Evolutionary conservation across 2,888 invertebrate genomes (phyloP), one percentile per base, ranked within the genome.

Genomic region (Dryobota labecula): DNA sequence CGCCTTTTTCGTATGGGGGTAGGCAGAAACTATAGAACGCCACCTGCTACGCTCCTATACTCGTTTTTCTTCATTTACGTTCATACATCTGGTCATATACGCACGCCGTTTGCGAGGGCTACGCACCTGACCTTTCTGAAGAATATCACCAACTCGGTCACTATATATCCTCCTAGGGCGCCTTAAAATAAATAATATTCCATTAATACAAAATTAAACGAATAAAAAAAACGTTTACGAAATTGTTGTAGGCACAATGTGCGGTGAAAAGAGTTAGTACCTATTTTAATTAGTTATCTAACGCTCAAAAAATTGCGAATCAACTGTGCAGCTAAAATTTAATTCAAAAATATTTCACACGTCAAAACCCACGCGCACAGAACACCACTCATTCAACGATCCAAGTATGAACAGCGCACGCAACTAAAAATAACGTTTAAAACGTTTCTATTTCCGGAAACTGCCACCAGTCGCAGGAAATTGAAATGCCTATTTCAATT

Each of bases 401-500:
- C 2, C 24, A 58, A 57, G 20, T 53, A 27, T 30, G 6, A 56
- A 61, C 66, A 70, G 64, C 60, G 18, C 62, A 67, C 70, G 75
- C 70, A 62, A 70, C 75, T 84, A 82, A 86, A 85, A 87, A 84
- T 83, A 80, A 86, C 82, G 78, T 80, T 83, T 79, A 87, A 87
- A 90, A 86, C 85, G 86, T 86, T 78, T 87, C 86, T 84, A 89
- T 91, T 91, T 91, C 90, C 90, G 84, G 58, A 75, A 81, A 76
- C 80, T 77, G 84, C 83, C 76, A 75, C 82, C 76, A 74, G 84
- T 84, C 76, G 79, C 83, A 88, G 92, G 92, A 92, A 92, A 92
- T 92, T 91, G 88, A 84, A 92, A 92, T 90, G 87, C 89, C 90
- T 91, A 89, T 91, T 91, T 88, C 89, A 90, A 90, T 92, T 90